These are phyloP conservation scores for Papilio dardanus DNA, from an alignment of 1,140 invertebrate species.

Conservation along the genomic window DNA sequence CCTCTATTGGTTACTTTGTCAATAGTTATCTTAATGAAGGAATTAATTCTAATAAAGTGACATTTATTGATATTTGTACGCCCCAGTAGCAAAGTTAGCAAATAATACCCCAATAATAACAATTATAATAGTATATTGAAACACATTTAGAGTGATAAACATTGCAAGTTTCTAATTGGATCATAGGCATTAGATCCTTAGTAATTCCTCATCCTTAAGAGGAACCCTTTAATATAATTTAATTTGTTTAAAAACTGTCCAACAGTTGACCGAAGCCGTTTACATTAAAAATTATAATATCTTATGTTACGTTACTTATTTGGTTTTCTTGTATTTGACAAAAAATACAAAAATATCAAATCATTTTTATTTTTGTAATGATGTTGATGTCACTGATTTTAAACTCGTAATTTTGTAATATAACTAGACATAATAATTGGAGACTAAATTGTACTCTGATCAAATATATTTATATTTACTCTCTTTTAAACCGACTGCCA, in stretches of 20 bases:
- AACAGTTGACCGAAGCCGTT: not conserved
- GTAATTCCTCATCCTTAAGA: not conserved
- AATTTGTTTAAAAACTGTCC: not conserved
- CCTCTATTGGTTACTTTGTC: not conserved
- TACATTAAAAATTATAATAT: no score
- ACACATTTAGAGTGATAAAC: conserved; percentile 3
- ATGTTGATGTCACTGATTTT: not conserved
- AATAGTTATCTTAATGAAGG: not conserved
- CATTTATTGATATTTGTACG: not conserved
- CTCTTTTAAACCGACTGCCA: no score
- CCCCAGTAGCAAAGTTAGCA: not conserved
- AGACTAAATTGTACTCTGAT: not conserved
- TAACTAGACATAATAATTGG: no score
- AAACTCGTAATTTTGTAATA: not conserved
- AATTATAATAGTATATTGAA: not conserved
- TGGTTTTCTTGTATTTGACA: no score
- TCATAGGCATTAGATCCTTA: not conserved
- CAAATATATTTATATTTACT: no score
- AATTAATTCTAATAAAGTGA: conserved; percentile 4
- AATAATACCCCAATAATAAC: conserved; percentile 4
- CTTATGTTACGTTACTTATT: no score
- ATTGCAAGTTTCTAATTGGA: not conserved
- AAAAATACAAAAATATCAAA: no score
- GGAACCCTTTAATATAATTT: not conserved
- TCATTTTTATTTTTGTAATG: not conserved